phyloP scores from a whole-genome alignment of 1,140 invertebrate genomes.

The Heliconius himera region DNA sequence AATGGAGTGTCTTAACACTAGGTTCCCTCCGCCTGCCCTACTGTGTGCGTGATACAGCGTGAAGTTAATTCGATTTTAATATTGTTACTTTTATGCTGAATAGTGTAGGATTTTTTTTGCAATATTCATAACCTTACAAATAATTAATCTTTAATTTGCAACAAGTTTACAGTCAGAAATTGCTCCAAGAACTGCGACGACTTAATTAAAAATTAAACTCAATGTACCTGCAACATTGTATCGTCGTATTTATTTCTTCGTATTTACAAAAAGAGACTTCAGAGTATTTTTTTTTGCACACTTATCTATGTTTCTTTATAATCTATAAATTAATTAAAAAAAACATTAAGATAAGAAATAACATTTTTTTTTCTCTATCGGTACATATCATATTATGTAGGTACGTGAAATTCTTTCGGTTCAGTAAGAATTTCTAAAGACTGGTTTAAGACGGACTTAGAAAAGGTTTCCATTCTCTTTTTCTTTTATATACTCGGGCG shows the following conservation, averaged over 20 bases:
- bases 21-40: too few relatives aligned
- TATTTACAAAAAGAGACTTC: too few relatives aligned
- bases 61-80: too few relatives aligned
- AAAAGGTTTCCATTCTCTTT: conserved; percentile 9
- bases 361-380: too few relatives aligned
- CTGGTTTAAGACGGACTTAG: conserved; percentile 7
- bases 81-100: too few relatives aligned
- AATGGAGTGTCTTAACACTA: too few relatives aligned
- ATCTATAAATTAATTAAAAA: too few relatives aligned
- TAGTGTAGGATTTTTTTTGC: too few relatives aligned
- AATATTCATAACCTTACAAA: neutral
- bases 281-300: neutral
- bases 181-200: neutral
- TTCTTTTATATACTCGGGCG: conserved; percentile 25
- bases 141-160: conserved; percentile 3
- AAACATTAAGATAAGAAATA: too few relatives aligned
- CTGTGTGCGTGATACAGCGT: too few relatives aligned
- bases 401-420: neutral
- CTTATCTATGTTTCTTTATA: neutral
- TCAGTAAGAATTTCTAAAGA: conserved; percentile 9
- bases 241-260: too few relatives aligned
- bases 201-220: neutral
- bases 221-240: neutral
- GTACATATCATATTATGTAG: neutral
- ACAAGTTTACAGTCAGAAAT: neutral